Evolutionary conservation across 2,113 vertebrate species (phyloP), one percentile per base, ranked within the genome.

Genomic region (Tiliqua scincoides): DNA sequence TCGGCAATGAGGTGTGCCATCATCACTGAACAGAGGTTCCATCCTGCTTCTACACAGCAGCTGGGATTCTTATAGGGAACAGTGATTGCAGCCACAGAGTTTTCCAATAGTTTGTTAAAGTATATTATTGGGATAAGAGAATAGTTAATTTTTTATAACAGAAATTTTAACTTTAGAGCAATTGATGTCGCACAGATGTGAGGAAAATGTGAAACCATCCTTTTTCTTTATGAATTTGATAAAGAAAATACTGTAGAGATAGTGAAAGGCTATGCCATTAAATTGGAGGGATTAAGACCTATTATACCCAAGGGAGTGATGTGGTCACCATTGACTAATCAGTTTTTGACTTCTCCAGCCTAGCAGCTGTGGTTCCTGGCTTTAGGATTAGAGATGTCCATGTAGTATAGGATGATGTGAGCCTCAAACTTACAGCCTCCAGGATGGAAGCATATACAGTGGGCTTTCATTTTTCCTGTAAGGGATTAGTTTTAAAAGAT

Each of bases 91-190:
- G 27, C 18, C 18, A 25, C 48, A 43, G 37, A 23, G 61, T 63
- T 63, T 62, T 74, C 21, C 17, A 30, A 17, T n/a, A 63, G 59
- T 30, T 48, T 48, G 11, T 21, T 52, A 67, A 80, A 80, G 48
- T 67, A 80, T 48, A 65, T 67, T 32, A 62, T 27, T 37, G 23
- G 17, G 23, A 62, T 62, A 37, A 52, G 15, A 52, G 27, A 80
- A 30, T 12, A 43, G 48, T 7, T 57, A 57, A n/a, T 32, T 77
- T 43, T 65, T 35, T 21, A 35, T 48, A n/a, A 80, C 30, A 30
- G 43, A 52, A 57, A 57, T 12, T 90, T 65, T 78, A 85, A 92
- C 87, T 85, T 84, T 91, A 94, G 89, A 91, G 91, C 74, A 65
- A 75, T 82, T 85, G 89, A 14, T 80, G 80, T 90, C 21, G 14